Conservation (phyloP, 2,113 vertebrate genomes). For the Nannobrachium achirus region DNA sequence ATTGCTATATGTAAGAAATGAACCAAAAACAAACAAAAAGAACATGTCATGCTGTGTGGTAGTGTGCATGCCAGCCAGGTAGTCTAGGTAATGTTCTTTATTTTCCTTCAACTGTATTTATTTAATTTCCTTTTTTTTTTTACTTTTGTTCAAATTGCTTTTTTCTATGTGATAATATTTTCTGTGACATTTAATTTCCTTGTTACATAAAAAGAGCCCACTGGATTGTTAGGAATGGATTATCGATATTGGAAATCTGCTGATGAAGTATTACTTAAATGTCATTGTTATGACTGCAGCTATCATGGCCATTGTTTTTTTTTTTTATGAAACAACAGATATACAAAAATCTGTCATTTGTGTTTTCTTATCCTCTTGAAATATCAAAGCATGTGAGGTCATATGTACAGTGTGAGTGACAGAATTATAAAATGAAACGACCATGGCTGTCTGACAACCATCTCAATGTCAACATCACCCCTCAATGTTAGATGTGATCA, state of each 20-base stretch:
- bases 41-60: conserved; percentile 60
- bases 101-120: neutral
- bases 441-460: neutral
- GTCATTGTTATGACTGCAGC: conserved; percentile 31
- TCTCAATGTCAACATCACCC: neutral
- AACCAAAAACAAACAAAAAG: conserved; percentile 39
- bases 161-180: conserved; percentile 55
- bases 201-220: conserved; percentile 55
- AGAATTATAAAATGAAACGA: conserved; percentile 6
- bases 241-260: conserved; percentile 34
- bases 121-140: conserved; percentile 25
- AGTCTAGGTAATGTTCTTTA: conserved; percentile 38
- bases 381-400: conserved; percentile 43
- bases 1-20: conserved; percentile 42
- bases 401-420: conserved; percentile 25
- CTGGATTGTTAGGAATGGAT: conserved; percentile 45
- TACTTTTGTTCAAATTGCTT: conserved; percentile 37
- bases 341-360: neutral
- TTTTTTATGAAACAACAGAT: conserved; percentile 38
- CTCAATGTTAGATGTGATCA: conserved; percentile 13
- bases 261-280: conserved; percentile 53
- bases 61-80: conserved; percentile 64
- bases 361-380: conserved; percentile 28
- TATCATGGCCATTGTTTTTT: conserved; percentile 25
- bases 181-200: conserved; percentile 45